These are phyloP conservation scores for Melanotaenia nigrans DNA, from an alignment of 2,797 vertebrate species.

Conservation along the genomic window DNA sequence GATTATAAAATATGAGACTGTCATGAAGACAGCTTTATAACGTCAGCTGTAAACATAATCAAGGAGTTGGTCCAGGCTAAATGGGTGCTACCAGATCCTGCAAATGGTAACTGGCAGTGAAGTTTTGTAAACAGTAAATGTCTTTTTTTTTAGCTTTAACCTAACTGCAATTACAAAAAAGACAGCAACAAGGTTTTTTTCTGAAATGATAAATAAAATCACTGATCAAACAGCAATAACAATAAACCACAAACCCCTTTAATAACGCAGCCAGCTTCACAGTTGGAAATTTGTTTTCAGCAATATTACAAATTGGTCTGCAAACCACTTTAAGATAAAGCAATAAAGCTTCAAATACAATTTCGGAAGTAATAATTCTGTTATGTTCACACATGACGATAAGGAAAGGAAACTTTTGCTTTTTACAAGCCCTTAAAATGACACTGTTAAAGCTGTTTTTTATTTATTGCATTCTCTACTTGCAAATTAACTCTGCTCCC, in stretches of 20 bases:
- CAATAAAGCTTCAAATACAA: slow-evolving; percentile 40
- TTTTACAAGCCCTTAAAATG: slow-evolving; percentile 73
- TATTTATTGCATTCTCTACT: slow-evolving; percentile 64
- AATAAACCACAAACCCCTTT: slow-evolving; percentile 24
- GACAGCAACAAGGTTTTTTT: not conserved
- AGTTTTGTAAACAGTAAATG: slow-evolving; percentile 23
- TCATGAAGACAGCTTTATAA: slow-evolving; percentile 62
- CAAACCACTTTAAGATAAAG: slow-evolving; percentile 59
- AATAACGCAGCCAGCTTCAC: slow-evolving; percentile 18
- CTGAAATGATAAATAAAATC: slow-evolving; percentile 6
- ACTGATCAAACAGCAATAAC: slow-evolving; percentile 23
- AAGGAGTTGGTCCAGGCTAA: slow-evolving; percentile 27
- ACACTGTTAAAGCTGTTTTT: slow-evolving; percentile 67
- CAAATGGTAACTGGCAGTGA: slow-evolving; percentile 17
- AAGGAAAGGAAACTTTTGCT: slow-evolving; percentile 64
- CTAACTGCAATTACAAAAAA: slow-evolving; percentile 1
- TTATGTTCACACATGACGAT: slow-evolving; percentile 58
- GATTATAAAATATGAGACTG: slow-evolving; percentile 61
- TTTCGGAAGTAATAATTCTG: slow-evolving; percentile 60
- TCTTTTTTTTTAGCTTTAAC: slow-evolving; percentile 11
- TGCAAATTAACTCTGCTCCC: slow-evolving; percentile 64
- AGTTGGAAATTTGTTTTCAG: slow-evolving; percentile 31
- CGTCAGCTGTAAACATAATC: slow-evolving; percentile 55
- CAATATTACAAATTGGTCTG: slow-evolving; percentile 30
- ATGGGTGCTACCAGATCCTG: slow-evolving; percentile 21